phyloP scores from a whole-genome alignment of 2,797 vertebrate genomes.

The Melanotaenia boesemani region DNA sequence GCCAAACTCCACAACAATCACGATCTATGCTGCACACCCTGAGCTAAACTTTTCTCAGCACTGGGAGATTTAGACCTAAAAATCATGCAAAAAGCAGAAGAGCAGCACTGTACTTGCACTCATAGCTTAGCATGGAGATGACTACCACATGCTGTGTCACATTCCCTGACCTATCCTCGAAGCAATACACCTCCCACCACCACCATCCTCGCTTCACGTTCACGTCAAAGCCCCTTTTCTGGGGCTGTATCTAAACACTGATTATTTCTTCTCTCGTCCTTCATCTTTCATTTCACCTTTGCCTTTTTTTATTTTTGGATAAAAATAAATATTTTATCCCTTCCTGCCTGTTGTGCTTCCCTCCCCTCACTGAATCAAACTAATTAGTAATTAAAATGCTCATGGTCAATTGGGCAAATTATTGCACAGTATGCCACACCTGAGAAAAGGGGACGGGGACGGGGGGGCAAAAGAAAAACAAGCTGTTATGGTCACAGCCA shows the following conservation, averaged over 20 bases:
- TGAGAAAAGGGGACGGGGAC: slow-evolving; percentile 14
- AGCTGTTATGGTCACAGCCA: slow-evolving; percentile 23
- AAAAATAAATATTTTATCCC: slow-evolving; percentile 1
- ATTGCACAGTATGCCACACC: slow-evolving; percentile 62
- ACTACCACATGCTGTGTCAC: slow-evolving; percentile 57
- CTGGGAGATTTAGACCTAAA: slow-evolving; percentile 19
- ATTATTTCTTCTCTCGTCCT: neutral
- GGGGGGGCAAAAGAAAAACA: neutral
- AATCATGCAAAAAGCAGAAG: slow-evolving; percentile 15
- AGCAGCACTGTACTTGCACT: slow-evolving; percentile 10
- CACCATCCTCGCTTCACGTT: slow-evolving; percentile 17
- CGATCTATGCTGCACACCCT: neutral
- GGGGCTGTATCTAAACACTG: neutral
- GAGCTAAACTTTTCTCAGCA: slow-evolving; percentile 13
- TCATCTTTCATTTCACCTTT: slow-evolving; percentile 13
- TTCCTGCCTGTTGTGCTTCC: neutral
- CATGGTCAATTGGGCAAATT: slow-evolving; percentile 60
- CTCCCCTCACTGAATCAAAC: slow-evolving; percentile 31
- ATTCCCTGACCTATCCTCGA: slow-evolving; percentile 51
- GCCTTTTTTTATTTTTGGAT: neutral
- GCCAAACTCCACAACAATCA: slow-evolving; percentile 23
- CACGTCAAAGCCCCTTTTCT: slow-evolving; percentile 4
- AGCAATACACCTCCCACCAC: slow-evolving; percentile 25
- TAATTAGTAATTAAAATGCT: slow-evolving; percentile 66
- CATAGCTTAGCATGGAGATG: slow-evolving; percentile 27